Evolutionary conservation across 2,888 invertebrate species (phyloP), one percentile per base, ranked within the genome.

Genomic region (Cotesia congregata): DNA sequence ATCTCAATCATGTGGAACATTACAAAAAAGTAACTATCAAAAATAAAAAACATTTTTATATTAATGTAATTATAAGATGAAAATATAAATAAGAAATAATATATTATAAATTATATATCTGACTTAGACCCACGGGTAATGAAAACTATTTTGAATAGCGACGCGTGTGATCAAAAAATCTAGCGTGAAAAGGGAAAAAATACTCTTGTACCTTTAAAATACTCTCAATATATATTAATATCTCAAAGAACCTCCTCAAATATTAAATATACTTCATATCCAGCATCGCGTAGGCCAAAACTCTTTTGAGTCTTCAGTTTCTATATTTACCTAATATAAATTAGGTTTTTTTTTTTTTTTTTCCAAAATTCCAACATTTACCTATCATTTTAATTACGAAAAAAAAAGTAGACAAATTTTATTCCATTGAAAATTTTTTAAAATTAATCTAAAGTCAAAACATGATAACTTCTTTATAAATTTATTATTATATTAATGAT

Each of bases 1-100:
- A 39, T 65, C 72, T 72, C 64, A 64, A 65, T 72, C 72, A 72
- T 65, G 40, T 65, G 15, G 61, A 72, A 50, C 39, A 6, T 7
- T 30, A 3, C 12, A 65, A 30, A 30, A 65, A 30, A 15, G 50
- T 12, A 30, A 69, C 5, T 30, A 70, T 4, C 17, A 60, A 59
- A 6, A 70, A 30, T 30, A 70, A 17, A 60, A 30, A 30, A 30
- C 3, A 30, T 30, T 30, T 30, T 30, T 30, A 30, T 30, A 30
- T 30, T 30, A 30, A 30, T 30, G 30, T 30, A 62, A 60, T 70
- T 12, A 60, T 59, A 4, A 30, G 12, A 59, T 17, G 20, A 12
- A 70, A 50, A 50, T 50, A 50, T 3, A 50, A 50, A 50, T 50
- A 50, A 7, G 64, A 40, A 62, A 50, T 9, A 12, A 7, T 50